These are phyloP conservation scores for Caenorhabditis imperialis DNA, from an alignment of 2,888 invertebrate species.

Conservation along the genomic window DNA sequence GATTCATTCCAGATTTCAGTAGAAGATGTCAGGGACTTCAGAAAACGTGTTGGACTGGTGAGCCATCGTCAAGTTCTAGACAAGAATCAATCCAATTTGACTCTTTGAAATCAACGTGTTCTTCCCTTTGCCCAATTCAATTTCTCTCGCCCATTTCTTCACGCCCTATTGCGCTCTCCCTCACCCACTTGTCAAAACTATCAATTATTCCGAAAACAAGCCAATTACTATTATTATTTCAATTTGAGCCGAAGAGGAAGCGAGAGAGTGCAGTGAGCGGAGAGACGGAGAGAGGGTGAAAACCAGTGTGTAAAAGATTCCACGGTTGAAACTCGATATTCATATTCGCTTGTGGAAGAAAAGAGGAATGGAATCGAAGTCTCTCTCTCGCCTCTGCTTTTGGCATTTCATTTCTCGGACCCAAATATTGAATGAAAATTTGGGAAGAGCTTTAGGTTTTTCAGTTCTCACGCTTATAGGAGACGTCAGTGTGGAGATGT, in stretches of 20 bases:
- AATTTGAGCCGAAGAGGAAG: no score
- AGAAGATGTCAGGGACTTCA: no score
- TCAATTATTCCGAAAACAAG: constrained; percentile 44
- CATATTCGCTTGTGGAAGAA: constrained; percentile 19
- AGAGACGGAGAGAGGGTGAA: constrained; percentile 19
- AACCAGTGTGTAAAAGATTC: constrained; percentile 8
- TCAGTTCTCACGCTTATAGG: no score
- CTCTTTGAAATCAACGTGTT: no score
- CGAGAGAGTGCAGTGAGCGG: constrained; percentile 4
- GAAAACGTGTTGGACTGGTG: no score
- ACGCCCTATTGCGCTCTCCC: neutral
- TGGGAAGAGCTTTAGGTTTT: no score
- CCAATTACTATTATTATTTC: constrained; percentile 13
- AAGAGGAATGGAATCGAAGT: constrained; percentile 1
- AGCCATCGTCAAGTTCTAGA: no score
- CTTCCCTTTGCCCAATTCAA: no score
- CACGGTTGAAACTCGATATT: constrained; percentile 42
- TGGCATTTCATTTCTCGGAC: constrained; percentile 6
- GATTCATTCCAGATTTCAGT: no score
- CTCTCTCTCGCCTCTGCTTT: no score
- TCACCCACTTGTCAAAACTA: constrained; percentile 22
- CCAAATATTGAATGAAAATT: constrained; percentile 3
- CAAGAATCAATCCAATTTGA: no score
- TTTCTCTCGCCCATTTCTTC: constrained; percentile 1
- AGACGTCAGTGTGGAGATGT: no score